phyloP scores from a whole-genome alignment of 2,797 vertebrate genomes.

The Poecilia picta region DNA sequence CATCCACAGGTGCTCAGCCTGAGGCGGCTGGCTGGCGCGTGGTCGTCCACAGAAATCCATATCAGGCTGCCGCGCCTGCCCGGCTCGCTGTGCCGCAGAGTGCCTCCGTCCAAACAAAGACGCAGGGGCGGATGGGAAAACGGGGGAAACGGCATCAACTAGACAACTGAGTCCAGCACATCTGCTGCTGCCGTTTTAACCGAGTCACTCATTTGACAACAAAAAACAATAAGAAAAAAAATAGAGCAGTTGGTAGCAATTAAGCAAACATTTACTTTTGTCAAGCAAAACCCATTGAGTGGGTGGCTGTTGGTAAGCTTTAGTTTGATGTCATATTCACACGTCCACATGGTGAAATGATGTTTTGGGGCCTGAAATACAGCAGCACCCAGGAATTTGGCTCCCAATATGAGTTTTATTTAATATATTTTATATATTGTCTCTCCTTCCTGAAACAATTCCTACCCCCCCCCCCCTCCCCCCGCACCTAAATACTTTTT shows the following conservation, averaged over 20 bases:
- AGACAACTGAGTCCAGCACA: background rate
- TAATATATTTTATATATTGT: background rate
- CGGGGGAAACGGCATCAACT: background rate
- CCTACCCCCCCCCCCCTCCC: too few species aligned
- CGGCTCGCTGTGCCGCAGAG: background rate
- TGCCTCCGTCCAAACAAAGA: conserved; percentile 35
- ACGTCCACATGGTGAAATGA: background rate
- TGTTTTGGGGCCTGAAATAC: background rate
- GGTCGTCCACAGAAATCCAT: conserved; percentile 55
- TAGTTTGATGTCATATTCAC: background rate
- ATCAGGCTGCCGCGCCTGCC: conserved; percentile 37
- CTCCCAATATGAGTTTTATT: background rate
- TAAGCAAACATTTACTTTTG: background rate
- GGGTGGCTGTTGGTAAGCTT: background rate
- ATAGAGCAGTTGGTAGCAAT: background rate
- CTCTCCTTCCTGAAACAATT: too few species aligned
- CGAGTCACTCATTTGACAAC: background rate
- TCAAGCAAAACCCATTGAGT: background rate
- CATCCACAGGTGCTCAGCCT: conserved; percentile 39
- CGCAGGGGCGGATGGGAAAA: background rate
- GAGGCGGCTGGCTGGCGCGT: conserved; percentile 20
- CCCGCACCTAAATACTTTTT: too few species aligned
- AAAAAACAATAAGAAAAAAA: background rate
- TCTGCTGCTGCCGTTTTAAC: background rate
- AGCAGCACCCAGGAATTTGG: background rate